Evolutionary conservation across 1,140 invertebrate genomes (phyloP).

Genomic region (Drosophila pectinifera): DNA sequence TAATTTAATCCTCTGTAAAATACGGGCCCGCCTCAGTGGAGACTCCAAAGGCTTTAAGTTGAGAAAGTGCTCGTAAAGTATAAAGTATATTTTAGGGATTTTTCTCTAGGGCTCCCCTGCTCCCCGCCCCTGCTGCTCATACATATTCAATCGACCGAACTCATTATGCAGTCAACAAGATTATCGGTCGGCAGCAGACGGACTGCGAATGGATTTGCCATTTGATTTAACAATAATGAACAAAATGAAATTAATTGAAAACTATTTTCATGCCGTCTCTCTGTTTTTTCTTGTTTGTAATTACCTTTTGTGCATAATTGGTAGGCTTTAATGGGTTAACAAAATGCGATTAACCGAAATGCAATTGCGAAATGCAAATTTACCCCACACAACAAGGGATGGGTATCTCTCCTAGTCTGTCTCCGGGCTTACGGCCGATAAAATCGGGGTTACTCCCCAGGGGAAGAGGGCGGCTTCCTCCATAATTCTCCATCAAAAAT

Average conservation of each 20-base stretch:
- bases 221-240: constrained; percentile 64
- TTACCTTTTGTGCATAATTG: constrained; percentile 69
- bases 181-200: constrained; percentile 33
- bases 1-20: constrained; percentile 30
- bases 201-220: constrained; percentile 47
- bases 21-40: not conserved
- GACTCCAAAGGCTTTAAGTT: constrained; percentile 2
- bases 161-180: constrained; percentile 51
- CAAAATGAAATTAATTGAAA: constrained; percentile 69
- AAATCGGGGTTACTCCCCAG: not conserved
- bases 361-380: constrained; percentile 53
- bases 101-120: not conserved
- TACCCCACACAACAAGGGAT: not conserved
- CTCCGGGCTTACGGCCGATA: constrained; percentile 29
- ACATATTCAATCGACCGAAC: constrained; percentile 11
- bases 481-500: constrained; percentile 71
- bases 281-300: constrained; percentile 48
- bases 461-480: not conserved
- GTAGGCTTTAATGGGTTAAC: constrained; percentile 61
- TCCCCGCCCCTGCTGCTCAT: not conserved
- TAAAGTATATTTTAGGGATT: constrained; percentile 12
- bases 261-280: constrained; percentile 44
- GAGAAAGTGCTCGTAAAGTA: not conserved
- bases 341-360: constrained; percentile 70
- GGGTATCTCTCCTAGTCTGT: constrained; percentile 1